Evolutionary conservation across 2,888 invertebrate genomes (phyloP).

Genomic region (Ectemnius cavifrons): DNA sequence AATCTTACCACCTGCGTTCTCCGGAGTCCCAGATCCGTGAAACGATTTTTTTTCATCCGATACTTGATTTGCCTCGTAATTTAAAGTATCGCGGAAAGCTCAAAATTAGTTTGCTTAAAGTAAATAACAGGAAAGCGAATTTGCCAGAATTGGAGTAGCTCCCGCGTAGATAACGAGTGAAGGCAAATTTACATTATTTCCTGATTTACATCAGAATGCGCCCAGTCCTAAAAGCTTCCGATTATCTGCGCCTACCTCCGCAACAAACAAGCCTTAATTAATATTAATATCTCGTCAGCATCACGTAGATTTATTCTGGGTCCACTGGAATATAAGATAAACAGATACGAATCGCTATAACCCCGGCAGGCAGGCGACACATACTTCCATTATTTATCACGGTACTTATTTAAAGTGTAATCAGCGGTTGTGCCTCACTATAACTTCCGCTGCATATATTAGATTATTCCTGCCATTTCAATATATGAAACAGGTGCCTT

Average conservation of each 20-base stretch:
- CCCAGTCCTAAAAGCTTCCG: neutral
- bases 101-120: no score
- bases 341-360: neutral
- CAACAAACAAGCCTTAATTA: conserved; percentile 1
- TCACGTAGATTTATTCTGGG: neutral
- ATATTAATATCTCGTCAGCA: conserved; percentile 6
- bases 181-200: conserved; percentile 2
- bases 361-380: neutral
- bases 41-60: no score
- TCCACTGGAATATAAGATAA: neutral
- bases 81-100: no score
- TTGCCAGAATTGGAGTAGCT: neutral
- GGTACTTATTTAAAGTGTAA: neutral
- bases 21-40: neutral
- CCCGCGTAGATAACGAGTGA: neutral
- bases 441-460: no score
- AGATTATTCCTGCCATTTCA: no score
- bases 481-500: no score
- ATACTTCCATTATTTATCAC: neutral
- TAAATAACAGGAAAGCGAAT: neutral
- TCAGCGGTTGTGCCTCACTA: no score
- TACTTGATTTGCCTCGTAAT: no score
- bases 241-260: neutral
- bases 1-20: neutral
- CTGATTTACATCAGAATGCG: conserved; percentile 1